Conservation (phyloP, 2,888 invertebrate genomes). For the Morpho helenor region DNA sequence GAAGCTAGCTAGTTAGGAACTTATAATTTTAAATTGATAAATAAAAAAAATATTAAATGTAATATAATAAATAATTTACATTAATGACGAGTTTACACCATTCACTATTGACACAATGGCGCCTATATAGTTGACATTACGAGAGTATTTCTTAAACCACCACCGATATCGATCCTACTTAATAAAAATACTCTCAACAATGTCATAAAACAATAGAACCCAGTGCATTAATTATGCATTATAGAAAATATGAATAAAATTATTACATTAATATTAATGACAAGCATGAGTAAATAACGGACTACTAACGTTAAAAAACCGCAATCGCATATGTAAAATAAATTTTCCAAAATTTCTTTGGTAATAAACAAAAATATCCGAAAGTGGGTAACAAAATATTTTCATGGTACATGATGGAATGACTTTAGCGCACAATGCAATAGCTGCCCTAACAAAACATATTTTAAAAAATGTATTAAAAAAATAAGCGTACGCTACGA, state of each 20-base stretch:
- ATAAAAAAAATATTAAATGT: slow-evolving; percentile 55
- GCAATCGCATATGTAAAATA: slow-evolving; percentile 48
- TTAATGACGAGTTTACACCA: slow-evolving; percentile 57
- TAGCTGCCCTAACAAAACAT: slow-evolving; percentile 67
- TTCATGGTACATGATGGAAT: slow-evolving; percentile 60
- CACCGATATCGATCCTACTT: slow-evolving; percentile 32
- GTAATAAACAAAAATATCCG: slow-evolving; percentile 61
- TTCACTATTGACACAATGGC: slow-evolving; percentile 40
- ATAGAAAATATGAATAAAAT: slow-evolving; percentile 55
- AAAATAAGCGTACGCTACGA: slow-evolving; percentile 65
- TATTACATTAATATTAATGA: slow-evolving; percentile 56
- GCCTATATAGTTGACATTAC: slow-evolving; percentile 45
- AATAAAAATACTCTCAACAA: slow-evolving; percentile 66
- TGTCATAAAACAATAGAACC: slow-evolving; percentile 48
- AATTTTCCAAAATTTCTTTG: slow-evolving; percentile 65
- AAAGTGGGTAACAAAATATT: slow-evolving; percentile 50
- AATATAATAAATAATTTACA: slow-evolving; percentile 72
- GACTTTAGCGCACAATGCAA: slow-evolving; percentile 60
- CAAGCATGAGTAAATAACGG: slow-evolving; percentile 50
- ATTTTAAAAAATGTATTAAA: slow-evolving; percentile 63
- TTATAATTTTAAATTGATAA: slow-evolving; percentile 72
- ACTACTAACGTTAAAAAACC: slow-evolving; percentile 37
- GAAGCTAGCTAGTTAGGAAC: slow-evolving; percentile 77
- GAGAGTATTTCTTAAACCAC: slow-evolving; percentile 63
- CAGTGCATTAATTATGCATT: slow-evolving; percentile 66